A percentile compares a stretch with the other conserved stretches of the same genome.
Conservation (phyloP, 2,797 vertebrate genomes). For the Yasuhikotakia modesta region DNA sequence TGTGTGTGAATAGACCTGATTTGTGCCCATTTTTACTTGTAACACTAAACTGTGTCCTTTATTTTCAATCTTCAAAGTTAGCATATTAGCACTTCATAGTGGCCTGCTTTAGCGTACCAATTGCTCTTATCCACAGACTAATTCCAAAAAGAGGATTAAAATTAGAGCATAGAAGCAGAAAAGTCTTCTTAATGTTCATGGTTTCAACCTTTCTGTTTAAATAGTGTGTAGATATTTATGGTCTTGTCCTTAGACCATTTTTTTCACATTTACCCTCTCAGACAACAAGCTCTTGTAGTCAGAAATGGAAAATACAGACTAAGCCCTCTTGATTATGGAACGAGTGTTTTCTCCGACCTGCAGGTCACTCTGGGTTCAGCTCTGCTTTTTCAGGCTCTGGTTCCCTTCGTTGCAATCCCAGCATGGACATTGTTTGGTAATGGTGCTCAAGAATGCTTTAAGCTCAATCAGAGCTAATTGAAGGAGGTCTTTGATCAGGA, state of each 20-base stretch:
- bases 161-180: background rate
- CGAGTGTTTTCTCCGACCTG: slow-evolving; percentile 44
- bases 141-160: slow-evolving; percentile 21
- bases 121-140: background rate
- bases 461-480: slow-evolving; percentile 82
- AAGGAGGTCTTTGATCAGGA: slow-evolving; percentile 80
- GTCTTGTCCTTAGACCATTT: background rate
- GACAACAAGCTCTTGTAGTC: slow-evolving; percentile 52
- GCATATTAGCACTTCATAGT: slow-evolving; percentile 13
- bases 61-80: slow-evolving; percentile 29
- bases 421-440: slow-evolving; percentile 78
- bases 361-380: slow-evolving; percentile 36
- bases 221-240: slow-evolving; percentile 50
- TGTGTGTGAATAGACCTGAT: slow-evolving; percentile 15
- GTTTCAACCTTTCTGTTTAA: slow-evolving; percentile 47
- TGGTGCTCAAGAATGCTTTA: slow-evolving; percentile 80
- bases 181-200: slow-evolving; percentile 11
- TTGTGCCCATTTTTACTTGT: background rate
- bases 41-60: slow-evolving; percentile 1
- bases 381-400: background rate
- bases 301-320: slow-evolving; percentile 41
- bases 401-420: slow-evolving; percentile 34
- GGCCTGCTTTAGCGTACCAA: background rate
- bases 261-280: slow-evolving; percentile 34
- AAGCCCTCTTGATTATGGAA: slow-evolving; percentile 49